Evolutionary conservation across 2,113 vertebrate genomes (phyloP).

Genomic region (Paratilapia polleni): DNA sequence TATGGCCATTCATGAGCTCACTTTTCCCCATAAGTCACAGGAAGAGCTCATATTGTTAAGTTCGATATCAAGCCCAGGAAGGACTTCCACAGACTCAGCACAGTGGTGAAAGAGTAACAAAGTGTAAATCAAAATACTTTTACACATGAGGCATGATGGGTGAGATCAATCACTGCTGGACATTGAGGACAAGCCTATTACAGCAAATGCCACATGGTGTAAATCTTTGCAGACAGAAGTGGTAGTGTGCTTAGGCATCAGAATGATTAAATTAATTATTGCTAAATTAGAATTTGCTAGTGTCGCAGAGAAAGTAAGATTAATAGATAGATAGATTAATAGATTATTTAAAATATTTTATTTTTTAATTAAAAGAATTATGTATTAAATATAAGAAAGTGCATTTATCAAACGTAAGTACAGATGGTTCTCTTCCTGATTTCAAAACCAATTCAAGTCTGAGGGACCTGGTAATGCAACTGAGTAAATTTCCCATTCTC

Average conservation of each 20-base stretch:
- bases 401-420: not conserved
- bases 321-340: too few species aligned
- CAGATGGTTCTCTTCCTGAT: not conserved
- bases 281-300: not conserved
- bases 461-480: not conserved
- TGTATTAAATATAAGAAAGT: not conserved
- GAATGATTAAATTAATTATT: constrained; percentile 25
- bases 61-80: not conserved
- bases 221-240: constrained; percentile 48
- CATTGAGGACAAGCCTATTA: constrained; percentile 64
- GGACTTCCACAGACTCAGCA: not conserved
- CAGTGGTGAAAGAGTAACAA: constrained; percentile 59
- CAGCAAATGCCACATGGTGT: constrained; percentile 50
- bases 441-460: not conserved
- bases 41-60: not conserved
- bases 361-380: constrained; percentile 12
- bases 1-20: constrained; percentile 33
- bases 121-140: constrained; percentile 67
- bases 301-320: not conserved
- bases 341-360: not conserved
- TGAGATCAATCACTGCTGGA: constrained; percentile 61
- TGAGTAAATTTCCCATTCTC: not conserved
- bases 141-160: constrained; percentile 54
- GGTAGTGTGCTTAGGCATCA: constrained; percentile 16
- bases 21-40: constrained; percentile 27